Percentiles rank a stretch among this genome's conserved stretches.
phyloP scores from a whole-genome alignment of 2,888 invertebrate genomes.

The Pecten maximus region DNA sequence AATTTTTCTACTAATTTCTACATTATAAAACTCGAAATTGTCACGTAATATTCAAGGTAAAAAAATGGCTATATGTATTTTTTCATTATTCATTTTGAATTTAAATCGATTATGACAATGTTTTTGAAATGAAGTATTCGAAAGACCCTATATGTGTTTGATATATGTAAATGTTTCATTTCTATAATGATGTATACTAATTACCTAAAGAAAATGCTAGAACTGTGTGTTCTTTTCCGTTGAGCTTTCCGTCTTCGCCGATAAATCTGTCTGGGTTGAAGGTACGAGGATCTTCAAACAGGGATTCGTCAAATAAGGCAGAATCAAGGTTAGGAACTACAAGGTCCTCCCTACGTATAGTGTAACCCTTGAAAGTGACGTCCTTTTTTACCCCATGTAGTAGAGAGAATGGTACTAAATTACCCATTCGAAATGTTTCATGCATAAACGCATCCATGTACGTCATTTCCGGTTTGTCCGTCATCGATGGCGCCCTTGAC shows the following conservation, averaged over 20 bases:
- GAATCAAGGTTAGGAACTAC: background rate
- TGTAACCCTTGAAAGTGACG: background rate
- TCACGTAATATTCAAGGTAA: too few species aligned
- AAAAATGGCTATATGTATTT: too few species aligned
- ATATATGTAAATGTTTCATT: background rate
- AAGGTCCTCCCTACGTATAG: background rate
- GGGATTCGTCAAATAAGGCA: background rate
- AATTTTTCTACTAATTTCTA: too few species aligned
- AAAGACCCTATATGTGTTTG: background rate
- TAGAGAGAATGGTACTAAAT: background rate
- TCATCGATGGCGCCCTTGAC: background rate
- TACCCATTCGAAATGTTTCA: background rate
- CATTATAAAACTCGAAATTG: too few species aligned
- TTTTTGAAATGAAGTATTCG: too few species aligned
- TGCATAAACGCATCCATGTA: slow-evolving; percentile 18
- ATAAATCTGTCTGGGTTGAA: background rate
- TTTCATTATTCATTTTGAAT: too few species aligned
- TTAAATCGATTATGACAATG: too few species aligned
- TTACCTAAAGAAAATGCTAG: background rate
- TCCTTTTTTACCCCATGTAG: background rate
- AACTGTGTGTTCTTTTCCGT: background rate
- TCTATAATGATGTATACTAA: background rate
- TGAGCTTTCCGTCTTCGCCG: background rate
- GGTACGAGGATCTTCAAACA: background rate
- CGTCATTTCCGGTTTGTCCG: slow-evolving; percentile 1